Percentiles rank a stretch among this genome's conserved stretches.
phyloP scores from a whole-genome alignment of 1,140 invertebrate species.

The Arion vulgaris region DNA sequence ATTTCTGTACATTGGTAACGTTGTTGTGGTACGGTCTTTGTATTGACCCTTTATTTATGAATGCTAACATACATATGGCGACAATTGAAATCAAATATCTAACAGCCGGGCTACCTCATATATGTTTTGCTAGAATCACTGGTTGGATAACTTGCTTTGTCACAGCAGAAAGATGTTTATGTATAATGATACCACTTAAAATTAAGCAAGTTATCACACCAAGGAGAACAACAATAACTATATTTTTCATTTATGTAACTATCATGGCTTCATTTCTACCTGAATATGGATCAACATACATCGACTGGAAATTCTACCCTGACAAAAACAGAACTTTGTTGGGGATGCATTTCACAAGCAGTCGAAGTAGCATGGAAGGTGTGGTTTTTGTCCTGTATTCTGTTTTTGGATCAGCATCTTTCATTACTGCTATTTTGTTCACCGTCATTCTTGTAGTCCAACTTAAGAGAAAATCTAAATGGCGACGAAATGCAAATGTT shows the following conservation, averaged over 20 bases:
- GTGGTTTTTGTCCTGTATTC: not conserved
- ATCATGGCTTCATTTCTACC: not conserved
- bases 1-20: not conserved
- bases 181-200: not conserved
- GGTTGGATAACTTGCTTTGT: conserved; percentile 16
- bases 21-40: not conserved
- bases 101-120: not conserved
- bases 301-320: conserved; percentile 1
- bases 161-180: conserved; percentile 16
- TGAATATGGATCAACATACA: not conserved
- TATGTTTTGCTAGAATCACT: not conserved
- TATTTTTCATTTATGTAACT: not conserved
- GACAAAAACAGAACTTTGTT: not conserved
- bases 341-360: not conserved
- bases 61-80: not conserved
- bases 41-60: not conserved
- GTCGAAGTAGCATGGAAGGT: not conserved
- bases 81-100: not conserved
- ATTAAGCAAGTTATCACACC: conserved; percentile 4
- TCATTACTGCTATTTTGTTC: not conserved
- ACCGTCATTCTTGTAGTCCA: not conserved
- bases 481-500: not conserved
- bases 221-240: not conserved
- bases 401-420: not conserved
- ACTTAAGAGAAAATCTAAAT: not conserved